phyloP scores from a whole-genome alignment of 1,140 invertebrate genomes.

The Solenopsis fugax region DNA sequence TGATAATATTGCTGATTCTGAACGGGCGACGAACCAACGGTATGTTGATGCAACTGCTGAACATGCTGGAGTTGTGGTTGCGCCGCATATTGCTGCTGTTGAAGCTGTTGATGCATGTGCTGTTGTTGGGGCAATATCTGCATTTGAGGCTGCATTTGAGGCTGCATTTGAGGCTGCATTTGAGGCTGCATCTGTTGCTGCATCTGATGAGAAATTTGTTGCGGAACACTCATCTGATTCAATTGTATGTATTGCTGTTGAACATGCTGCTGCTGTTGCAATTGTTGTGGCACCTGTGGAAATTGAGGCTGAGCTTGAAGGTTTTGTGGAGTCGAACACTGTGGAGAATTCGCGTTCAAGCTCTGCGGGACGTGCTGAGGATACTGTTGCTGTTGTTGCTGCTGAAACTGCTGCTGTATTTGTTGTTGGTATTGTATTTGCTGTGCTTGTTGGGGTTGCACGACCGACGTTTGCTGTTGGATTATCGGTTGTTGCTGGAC shows the following conservation, averaged over 20 bases:
- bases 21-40: constrained; percentile 77
- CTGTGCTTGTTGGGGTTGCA: constrained; percentile 88
- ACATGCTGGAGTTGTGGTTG: constrained; percentile 78
- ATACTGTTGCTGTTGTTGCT: constrained; percentile 85
- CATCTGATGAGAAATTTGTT: constrained; percentile 85
- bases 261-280: constrained; percentile 82
- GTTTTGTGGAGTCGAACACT: constrained; percentile 88
- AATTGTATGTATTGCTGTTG: constrained; percentile 79
- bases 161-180: constrained; percentile 77
- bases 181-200: constrained; percentile 82
- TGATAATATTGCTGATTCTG: constrained; percentile 83
- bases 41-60: constrained; percentile 81
- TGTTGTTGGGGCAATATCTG: constrained; percentile 82
- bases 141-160: constrained; percentile 77
- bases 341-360: constrained; percentile 86
- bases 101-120: constrained; percentile 72
- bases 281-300: constrained; percentile 86
- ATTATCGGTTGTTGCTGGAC: constrained; percentile 83
- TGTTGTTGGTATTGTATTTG: constrained; percentile 85
- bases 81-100: constrained; percentile 71
- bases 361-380: constrained; percentile 80
- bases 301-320: constrained; percentile 86
- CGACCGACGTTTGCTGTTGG: constrained; percentile 88
- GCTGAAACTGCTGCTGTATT: constrained; percentile 85
- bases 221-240: constrained; percentile 86